These are phyloP conservation scores for Diuraphis noxia DNA, from an alignment of 1,140 invertebrate genomes.

Conservation along the genomic window DNA sequence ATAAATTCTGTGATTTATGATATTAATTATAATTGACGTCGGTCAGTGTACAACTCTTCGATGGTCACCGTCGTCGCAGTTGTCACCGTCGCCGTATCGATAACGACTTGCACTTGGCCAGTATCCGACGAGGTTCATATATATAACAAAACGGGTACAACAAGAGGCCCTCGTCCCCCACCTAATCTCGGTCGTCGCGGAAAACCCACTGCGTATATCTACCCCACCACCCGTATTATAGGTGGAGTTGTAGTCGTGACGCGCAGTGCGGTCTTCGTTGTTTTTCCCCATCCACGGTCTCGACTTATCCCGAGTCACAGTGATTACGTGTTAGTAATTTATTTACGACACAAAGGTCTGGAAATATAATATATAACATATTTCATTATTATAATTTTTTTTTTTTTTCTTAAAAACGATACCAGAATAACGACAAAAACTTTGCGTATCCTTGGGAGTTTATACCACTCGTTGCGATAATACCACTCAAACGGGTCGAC, in stretches of 20 bases:
- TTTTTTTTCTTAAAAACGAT: not conserved
- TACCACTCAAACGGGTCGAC: not conserved
- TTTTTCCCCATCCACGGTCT: not conserved
- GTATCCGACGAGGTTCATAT: not conserved
- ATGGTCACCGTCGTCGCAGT: not conserved
- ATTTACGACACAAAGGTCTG: not conserved
- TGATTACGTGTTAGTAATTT: not conserved
- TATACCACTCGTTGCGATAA: not conserved
- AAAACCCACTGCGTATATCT: not conserved
- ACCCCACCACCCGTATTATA: not conserved
- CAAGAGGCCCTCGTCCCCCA: not conserved
- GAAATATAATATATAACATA: not conserved
- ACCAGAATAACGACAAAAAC: not conserved
- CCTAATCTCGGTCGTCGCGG: not conserved
- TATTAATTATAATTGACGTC: not conserved
- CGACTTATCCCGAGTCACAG: not conserved
- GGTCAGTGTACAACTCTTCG: not conserved
- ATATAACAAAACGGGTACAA: not conserved
- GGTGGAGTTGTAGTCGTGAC: not conserved
- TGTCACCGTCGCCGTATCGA: not conserved
- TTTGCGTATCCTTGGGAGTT: not conserved
- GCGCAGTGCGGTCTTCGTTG: not conserved
- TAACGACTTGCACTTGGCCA: not conserved
- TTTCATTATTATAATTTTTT: not conserved
- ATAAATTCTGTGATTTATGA: not conserved